Conservation (phyloP, 2,113 vertebrate genomes). For the Eleginops maclovinus region DNA sequence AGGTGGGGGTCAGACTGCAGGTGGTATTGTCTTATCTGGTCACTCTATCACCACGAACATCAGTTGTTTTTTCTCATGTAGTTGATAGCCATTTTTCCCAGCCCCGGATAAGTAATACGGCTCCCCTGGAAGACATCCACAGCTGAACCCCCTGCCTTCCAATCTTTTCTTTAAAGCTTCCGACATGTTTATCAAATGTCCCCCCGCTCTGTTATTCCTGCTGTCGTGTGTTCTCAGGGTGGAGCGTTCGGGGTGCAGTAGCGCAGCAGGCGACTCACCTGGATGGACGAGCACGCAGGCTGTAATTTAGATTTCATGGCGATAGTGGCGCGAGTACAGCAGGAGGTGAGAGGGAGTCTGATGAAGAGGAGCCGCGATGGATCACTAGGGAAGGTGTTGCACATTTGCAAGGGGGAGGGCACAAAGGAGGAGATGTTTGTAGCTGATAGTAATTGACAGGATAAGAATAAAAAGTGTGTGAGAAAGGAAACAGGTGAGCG, state of each 20-base stretch:
- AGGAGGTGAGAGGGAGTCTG: constrained; percentile 32
- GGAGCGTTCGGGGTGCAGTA: constrained; percentile 14
- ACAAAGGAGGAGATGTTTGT: constrained; percentile 31
- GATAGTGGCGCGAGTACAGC: constrained; percentile 69
- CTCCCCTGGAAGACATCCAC: constrained; percentile 10
- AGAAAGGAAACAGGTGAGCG: not conserved
- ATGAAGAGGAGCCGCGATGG: constrained; percentile 41
- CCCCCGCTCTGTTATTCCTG: constrained; percentile 27
- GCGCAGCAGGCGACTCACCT: constrained; percentile 18
- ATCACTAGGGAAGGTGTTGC: constrained; percentile 23
- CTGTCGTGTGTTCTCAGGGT: constrained; percentile 15
- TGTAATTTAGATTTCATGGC: constrained; percentile 80
- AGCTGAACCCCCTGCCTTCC: not conserved
- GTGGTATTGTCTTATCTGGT: not conserved
- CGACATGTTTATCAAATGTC: constrained; percentile 61
- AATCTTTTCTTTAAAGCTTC: constrained; percentile 3
- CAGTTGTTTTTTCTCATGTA: not conserved
- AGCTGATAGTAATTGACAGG: constrained; percentile 41
- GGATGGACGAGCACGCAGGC: constrained; percentile 56
- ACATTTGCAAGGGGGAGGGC: not conserved
- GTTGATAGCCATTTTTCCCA: constrained; percentile 12
- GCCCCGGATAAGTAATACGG: constrained; percentile 22
- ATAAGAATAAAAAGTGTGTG: constrained; percentile 7
- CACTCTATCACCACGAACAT: not conserved
- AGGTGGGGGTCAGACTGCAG: constrained; percentile 20